Conservation (phyloP, 2,797 vertebrate genomes). For the Pangasius djambal region DNA sequence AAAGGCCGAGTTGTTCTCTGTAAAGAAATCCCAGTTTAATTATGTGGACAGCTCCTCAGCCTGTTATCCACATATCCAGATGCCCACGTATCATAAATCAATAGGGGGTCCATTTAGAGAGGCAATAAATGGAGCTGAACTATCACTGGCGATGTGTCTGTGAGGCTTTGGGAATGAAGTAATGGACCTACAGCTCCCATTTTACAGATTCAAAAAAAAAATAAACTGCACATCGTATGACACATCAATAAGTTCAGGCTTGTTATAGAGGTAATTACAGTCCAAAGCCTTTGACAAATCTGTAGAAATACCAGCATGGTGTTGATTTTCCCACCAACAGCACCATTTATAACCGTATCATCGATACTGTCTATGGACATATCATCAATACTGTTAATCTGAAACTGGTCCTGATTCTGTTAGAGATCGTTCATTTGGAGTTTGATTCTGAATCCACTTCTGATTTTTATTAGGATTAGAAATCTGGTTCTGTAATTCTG, state of each 20-base stretch:
- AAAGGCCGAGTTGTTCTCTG: background rate
- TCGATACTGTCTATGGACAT: background rate
- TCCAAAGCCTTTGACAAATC: background rate
- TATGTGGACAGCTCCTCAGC: conserved; percentile 25
- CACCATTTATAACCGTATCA: background rate
- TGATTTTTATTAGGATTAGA: too few relatives aligned
- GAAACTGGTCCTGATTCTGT: background rate
- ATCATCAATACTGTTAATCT: too few relatives aligned
- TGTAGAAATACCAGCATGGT: background rate
- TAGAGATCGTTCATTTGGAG: background rate
- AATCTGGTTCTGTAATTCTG: too few relatives aligned
- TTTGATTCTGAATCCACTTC: background rate
- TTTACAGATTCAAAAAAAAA: background rate
- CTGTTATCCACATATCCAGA: conserved; percentile 37
- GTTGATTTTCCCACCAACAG: background rate
- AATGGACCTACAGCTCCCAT: conserved; percentile 6
- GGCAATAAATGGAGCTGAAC: background rate
- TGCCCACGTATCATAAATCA: conserved; percentile 23
- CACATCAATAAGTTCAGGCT: conserved; percentile 6
- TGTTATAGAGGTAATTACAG: conserved; percentile 17
- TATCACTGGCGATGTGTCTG: background rate
- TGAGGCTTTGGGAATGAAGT: background rate
- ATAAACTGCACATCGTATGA: background rate
- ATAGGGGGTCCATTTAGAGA: conserved; percentile 9
- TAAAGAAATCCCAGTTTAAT: conserved; percentile 41